These are phyloP conservation scores for Drosophila macrospina DNA, from an alignment of 2,888 invertebrate species.

Conservation along the genomic window DNA sequence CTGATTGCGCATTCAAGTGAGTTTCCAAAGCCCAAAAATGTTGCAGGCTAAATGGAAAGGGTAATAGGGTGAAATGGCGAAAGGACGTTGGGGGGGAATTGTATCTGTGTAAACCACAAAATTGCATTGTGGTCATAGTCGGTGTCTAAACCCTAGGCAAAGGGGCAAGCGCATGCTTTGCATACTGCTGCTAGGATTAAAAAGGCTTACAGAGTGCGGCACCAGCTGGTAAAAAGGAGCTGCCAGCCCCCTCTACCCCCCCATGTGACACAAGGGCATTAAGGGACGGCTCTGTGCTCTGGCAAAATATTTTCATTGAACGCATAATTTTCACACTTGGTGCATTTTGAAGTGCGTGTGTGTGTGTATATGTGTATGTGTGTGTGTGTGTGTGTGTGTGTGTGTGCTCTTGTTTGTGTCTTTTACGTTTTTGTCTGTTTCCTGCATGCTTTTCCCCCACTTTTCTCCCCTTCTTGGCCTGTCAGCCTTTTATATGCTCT, in stretches of 20 bases:
- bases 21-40: conserved; percentile 22
- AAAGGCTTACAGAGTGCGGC: conserved; percentile 39
- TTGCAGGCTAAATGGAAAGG: too few species aligned
- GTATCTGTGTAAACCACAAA: conserved; percentile 64
- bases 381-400: neutral
- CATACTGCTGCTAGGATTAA: conserved; percentile 53
- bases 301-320: conserved; percentile 72
- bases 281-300: conserved; percentile 10
- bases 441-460: neutral
- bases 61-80: too few species aligned
- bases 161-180: conserved; percentile 43
- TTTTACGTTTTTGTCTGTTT: conserved; percentile 1
- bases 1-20: conserved; percentile 65
- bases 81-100: too few species aligned
- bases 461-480: neutral
- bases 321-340: conserved; percentile 71
- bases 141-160: conserved; percentile 34
- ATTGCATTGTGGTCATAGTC: conserved; percentile 69
- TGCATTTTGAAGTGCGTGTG: conserved; percentile 37
- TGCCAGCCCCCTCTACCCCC: neutral
- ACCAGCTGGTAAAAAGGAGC: conserved; percentile 20
- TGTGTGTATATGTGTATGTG: neutral
- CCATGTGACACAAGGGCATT: conserved; percentile 1
- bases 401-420: neutral
- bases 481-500: neutral